phyloP scores from a whole-genome alignment of 1,140 invertebrate species.

The Saccostrea echinata region DNA sequence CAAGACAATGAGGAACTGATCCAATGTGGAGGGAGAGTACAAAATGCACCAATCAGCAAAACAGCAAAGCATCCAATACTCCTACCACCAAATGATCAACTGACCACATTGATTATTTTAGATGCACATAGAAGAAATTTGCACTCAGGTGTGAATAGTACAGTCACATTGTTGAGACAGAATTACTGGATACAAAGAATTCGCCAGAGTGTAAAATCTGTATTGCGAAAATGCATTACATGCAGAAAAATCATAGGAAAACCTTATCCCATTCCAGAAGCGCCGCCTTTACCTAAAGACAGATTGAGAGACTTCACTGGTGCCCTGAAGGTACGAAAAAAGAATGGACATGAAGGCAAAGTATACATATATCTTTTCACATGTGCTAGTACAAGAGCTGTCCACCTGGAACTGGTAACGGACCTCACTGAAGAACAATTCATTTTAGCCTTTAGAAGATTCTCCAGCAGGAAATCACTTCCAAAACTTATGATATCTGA shows the following conservation, averaged over 20 bases:
- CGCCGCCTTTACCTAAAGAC: too few species aligned
- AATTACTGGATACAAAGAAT: constrained; percentile 48
- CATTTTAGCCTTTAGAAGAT: constrained; percentile 48
- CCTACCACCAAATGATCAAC: too few species aligned
- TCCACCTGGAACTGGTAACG: constrained; percentile 47
- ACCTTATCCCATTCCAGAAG: constrained; percentile 39
- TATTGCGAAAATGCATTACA: constrained; percentile 41
- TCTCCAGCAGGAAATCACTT: constrained; percentile 45
- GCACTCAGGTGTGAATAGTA: not conserved
- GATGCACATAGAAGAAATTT: too few species aligned
- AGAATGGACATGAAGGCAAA: too few species aligned
- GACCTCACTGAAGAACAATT: constrained; percentile 49
- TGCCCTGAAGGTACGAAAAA: too few species aligned
- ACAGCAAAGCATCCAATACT: too few species aligned
- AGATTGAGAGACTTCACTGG: constrained; percentile 37
- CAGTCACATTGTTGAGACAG: constrained; percentile 36
- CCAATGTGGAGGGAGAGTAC: too few species aligned
- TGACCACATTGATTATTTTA: too few species aligned
- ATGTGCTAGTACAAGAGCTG: constrained; percentile 43
- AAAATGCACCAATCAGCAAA: too few species aligned
- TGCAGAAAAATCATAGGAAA: constrained; percentile 38
- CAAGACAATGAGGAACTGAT: constrained; percentile 4
- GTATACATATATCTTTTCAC: constrained; percentile 55
- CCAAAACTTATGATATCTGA: constrained; percentile 47
- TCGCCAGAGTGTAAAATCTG: constrained; percentile 28